Conservation (phyloP, 1,140 invertebrate genomes). For the Hycleus phaleratus region DNA sequence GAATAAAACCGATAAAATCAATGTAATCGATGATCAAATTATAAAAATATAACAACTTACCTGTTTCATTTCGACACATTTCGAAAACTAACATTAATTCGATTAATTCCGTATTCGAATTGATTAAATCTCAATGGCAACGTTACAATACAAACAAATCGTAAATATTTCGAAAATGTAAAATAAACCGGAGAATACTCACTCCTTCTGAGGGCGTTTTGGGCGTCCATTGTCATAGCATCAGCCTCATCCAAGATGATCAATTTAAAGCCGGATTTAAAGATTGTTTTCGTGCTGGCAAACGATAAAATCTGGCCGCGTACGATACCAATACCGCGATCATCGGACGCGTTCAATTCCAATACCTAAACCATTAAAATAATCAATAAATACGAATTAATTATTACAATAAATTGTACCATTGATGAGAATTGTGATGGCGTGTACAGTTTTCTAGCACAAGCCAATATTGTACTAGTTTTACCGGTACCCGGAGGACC, state of each 20-base stretch:
- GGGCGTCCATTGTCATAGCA: conserved; percentile 99
- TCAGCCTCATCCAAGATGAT: conserved; percentile 99
- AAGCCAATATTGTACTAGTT: conserved; percentile 96
- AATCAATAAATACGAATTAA: not conserved
- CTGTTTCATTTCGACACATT: too few species aligned
- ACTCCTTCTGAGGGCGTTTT: conserved; percentile 96
- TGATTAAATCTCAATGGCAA: not conserved
- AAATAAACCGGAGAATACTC: conserved; percentile 34
- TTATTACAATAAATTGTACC: conserved; percentile 16
- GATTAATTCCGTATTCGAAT: too few species aligned
- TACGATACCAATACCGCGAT: conserved; percentile 95
- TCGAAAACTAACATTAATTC: too few species aligned
- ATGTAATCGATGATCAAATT: too few species aligned
- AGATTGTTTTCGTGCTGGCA: conserved; percentile 89
- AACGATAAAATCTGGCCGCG: conserved; percentile 94
- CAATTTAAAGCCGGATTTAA: conserved; percentile 89
- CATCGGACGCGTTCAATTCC: conserved; percentile 98
- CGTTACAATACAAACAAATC: conserved; percentile 9
- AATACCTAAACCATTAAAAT: conserved; percentile 57
- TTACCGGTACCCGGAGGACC: conserved; percentile 98
- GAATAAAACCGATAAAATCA: too few species aligned
- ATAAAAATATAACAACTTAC: too few species aligned
- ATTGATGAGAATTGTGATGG: conserved; percentile 44
- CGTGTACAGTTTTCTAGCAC: conserved; percentile 87
- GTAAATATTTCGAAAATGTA: not conserved